phyloP scores from a whole-genome alignment of 2,888 invertebrate genomes.

The Pristionchus arcanus region DNA sequence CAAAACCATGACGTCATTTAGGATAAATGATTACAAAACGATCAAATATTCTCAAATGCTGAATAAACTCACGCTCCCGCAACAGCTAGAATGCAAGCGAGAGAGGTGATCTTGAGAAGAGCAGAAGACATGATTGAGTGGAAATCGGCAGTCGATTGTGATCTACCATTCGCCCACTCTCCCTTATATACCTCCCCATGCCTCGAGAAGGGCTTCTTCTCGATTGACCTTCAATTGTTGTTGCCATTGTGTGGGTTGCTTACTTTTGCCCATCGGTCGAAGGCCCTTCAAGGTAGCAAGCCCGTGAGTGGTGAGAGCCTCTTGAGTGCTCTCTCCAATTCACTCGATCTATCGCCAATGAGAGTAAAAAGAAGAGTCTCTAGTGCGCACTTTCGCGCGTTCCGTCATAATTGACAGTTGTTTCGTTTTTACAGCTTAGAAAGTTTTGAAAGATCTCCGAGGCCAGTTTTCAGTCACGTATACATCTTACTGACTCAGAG shows the following conservation, averaged over 20 bases:
- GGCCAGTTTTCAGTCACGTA: neutral
- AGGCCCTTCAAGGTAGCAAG: neutral
- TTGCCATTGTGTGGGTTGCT: slow-evolving; percentile 4
- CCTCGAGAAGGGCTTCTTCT: neutral
- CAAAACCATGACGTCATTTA: neutral
- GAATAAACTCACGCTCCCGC: neutral
- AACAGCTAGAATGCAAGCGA: slow-evolving; percentile 27
- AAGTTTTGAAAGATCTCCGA: neutral
- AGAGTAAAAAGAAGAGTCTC: neutral
- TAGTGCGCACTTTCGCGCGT: neutral
- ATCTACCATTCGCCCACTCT: neutral
- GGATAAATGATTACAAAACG: neutral
- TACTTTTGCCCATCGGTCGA: slow-evolving; percentile 7
- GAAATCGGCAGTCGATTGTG: slow-evolving; percentile 9
- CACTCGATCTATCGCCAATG: neutral
- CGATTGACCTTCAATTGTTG: neutral
- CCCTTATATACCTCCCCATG: neutral
- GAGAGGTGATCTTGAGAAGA: slow-evolving; percentile 29
- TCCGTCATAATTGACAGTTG: slow-evolving; percentile 5
- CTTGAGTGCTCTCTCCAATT: neutral
- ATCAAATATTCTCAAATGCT: neutral
- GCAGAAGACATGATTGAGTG: slow-evolving; percentile 35
- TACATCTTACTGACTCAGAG: neutral
- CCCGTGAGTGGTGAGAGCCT: neutral
- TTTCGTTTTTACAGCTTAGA: neutral